Conservation (phyloP, 2,113 vertebrate species). For the Leuciscus idus region DNA sequence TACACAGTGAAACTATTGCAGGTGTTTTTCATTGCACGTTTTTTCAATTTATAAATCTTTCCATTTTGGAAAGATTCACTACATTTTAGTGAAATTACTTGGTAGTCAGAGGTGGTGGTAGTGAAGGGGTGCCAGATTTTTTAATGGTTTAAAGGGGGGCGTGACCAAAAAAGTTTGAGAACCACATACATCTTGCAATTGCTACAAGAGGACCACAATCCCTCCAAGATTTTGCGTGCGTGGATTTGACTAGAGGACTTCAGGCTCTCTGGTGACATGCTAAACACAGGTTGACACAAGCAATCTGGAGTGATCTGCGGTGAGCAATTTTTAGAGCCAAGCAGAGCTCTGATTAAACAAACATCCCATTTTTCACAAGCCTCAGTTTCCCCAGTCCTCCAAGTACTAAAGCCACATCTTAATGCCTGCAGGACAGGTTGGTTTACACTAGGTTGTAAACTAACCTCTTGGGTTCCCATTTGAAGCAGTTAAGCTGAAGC, state of each 20-base stretch:
- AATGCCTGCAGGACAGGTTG: not conserved
- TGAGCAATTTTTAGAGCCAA: slow-evolving; percentile 14
- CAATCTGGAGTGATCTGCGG: slow-evolving; percentile 5
- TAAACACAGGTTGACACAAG: slow-evolving; percentile 21
- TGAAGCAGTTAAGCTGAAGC: slow-evolving; percentile 14
- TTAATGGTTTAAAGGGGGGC: too few species aligned
- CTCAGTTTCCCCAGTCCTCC: not conserved
- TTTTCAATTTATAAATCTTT: too few species aligned
- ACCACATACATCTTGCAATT: not conserved
- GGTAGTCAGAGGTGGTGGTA: too few species aligned
- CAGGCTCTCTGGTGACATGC: not conserved
- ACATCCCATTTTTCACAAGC: slow-evolving; percentile 3
- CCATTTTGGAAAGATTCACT: too few species aligned
- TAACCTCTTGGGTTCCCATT: slow-evolving; percentile 34
- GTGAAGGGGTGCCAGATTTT: too few species aligned
- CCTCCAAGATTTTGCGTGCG: not conserved
- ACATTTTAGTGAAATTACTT: too few species aligned
- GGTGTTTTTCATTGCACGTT: too few species aligned
- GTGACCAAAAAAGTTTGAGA: too few species aligned
- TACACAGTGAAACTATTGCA: too few species aligned
- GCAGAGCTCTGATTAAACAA: slow-evolving; percentile 40
- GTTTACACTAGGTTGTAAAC: slow-evolving; percentile 54
- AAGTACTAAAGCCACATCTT: not conserved
- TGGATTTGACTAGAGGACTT: not conserved
- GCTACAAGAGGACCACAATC: not conserved